Evolutionary conservation across 2,888 invertebrate genomes (phyloP), one percentile per base, ranked within the genome.

Genomic region (Drosophila paramelanica): DNA sequence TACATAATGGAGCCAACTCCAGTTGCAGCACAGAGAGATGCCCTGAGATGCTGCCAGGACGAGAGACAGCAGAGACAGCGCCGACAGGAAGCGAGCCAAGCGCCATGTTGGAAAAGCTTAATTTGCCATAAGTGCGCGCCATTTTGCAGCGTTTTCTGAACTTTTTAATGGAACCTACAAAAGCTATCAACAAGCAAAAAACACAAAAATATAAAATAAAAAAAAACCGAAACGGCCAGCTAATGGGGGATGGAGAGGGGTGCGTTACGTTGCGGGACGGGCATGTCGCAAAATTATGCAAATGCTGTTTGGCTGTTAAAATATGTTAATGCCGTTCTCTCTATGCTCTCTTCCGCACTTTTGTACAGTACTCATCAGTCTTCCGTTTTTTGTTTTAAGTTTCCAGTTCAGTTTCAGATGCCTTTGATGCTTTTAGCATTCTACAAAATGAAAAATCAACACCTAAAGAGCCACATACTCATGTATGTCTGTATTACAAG

Each of bases 51-150:
- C 74, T 68, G 79, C 20, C 55, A 42, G 50, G 11, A 14, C 8
- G 38, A 25, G 39, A 43, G 42, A 20, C 31, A 39, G 23, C 8
- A 10, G 55, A 41, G 25, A 33, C 33, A 46, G 51, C 13, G 10
- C 36, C 47, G 46, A 45, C 61, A 61, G 73, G 64, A 71, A 69
- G 73, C 17, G 60, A 47, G 41, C 39, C 42, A 38, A 52, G 62
- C 73, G 88, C 88, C 88, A 89, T 89, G 78, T 83, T 88, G 86
- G 72, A 83, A 89, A 90, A 90, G 88, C 84, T 90, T 89, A 89
- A 90, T 90, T 90, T 89, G 85, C 62, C 90, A 85, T 90, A 89
- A 89, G 90, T 85, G 89, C 75, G 79, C 85, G 85, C 88, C 90
- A 89, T 90, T 90, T 88, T 84, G 77, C 73, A 89, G 79, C 81